Conservation (phyloP, 2,113 vertebrate genomes). For the Axis porcinus region DNA sequence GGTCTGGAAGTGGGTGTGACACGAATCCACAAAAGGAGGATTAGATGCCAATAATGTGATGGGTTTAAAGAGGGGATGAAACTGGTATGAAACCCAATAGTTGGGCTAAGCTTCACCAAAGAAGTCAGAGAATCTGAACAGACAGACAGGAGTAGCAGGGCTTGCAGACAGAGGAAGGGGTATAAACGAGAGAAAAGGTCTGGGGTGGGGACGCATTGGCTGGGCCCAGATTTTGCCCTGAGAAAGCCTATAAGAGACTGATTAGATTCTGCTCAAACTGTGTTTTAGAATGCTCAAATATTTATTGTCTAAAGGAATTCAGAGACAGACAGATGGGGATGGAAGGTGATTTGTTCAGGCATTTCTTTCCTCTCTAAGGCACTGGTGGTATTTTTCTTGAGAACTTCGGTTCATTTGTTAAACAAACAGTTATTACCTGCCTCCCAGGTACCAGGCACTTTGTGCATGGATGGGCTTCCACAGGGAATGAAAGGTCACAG, state of each 20-base stretch:
- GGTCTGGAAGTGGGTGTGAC: not conserved
- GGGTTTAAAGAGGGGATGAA: not conserved
- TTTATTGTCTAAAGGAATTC: not conserved
- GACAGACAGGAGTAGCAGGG: not conserved
- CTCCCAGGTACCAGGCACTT: not conserved
- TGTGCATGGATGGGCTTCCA: not conserved
- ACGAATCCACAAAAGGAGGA: not conserved
- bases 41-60: not conserved
- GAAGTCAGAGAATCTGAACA: not conserved
- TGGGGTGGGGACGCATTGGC: not conserved
- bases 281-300: conserved; percentile 1
- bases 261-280: not conserved
- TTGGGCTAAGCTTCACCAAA: not conserved
- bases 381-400: not conserved
- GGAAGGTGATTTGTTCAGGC: not conserved
- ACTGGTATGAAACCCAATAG: not conserved
- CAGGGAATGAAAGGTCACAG: not conserved
- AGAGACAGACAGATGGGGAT: not conserved
- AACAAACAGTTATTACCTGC: not conserved
- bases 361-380: not conserved
- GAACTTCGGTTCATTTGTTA: not conserved
- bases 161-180: too few relatives aligned
- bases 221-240: not conserved
- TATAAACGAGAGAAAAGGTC: not conserved
- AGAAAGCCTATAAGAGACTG: not conserved